Base-by-base conservation (phyloP, 2,888 invertebrate species). In the Tachystola acroxantha region DNA sequence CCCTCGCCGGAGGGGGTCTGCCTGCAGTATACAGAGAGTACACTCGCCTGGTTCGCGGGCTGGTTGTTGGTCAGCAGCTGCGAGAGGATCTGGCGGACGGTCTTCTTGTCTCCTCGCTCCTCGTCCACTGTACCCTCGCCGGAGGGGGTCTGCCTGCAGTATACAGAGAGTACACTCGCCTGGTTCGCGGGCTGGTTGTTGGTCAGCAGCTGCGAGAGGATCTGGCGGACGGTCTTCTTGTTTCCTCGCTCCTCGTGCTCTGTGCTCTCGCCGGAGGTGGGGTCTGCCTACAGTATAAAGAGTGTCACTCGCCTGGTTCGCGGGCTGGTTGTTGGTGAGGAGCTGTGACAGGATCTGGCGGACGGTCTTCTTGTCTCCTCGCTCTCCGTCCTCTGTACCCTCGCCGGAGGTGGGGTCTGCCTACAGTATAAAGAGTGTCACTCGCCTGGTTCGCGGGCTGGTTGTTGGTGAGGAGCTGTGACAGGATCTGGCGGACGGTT, bases 171-270 rank as follows among this genome's bases (percentile, higher is more conserved):
- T n/a, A n/a, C n/a, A n/a, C n/a, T n/a, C n/a, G n/a, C n/a, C n/a
- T n/a, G 86, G 36, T 86, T 78, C 0, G 84, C 73, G 1, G 80
- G 77, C 28, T 87, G 82, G 30, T 84, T 86, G 54, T 81, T 87
- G 0, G 82, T 79, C 12, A 88, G 52, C 10, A 88, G 50, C 38
- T 88, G 88, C 0, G 85, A 80, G 3, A 88, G 48, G 29, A 88
- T 86, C 40, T 87, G 85, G 27, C 80, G 70, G 1, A 87, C 80
- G 1, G 87, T 86, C 42, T 86, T 85, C 59, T 85, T 86, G 42
- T 88, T 87, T 0, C 82, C 81, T 37, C 68, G 78, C 26, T 88
- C 88, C 43, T 88, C 88, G 11, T 88, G 87, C 34, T 87, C 87
- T 24, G n/a, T n/a, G n/a, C n/a, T n/a, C n/a, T n/a, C n/a, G n/a